A percentile compares a stretch with the other conserved stretches of the same genome.
These are phyloP conservation scores for Drosophila buzzatii DNA, from an alignment of 2,888 invertebrate species.

Conservation along the genomic window DNA sequence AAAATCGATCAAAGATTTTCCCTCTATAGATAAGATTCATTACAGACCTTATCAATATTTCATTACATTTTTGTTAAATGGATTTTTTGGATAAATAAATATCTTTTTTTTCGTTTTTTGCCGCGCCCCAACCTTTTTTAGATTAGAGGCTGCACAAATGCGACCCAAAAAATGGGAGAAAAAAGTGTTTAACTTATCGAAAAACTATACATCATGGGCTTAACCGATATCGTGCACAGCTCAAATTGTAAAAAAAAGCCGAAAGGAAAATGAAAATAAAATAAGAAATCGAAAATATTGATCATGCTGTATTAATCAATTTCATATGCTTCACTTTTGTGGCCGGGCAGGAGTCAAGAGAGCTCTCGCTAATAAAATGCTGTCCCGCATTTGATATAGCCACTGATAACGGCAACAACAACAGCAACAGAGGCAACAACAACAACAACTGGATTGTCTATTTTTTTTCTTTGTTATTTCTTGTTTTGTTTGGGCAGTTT, in stretches of 20 bases:
- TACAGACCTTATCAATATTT: slow-evolving; percentile 23
- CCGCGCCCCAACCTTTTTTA: slow-evolving; percentile 17
- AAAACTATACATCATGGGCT: slow-evolving; percentile 68
- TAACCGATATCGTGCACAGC: slow-evolving; percentile 61
- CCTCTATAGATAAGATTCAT: slow-evolving; percentile 40
- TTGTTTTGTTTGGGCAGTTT: slow-evolving; percentile 8
- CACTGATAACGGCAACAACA: slow-evolving; percentile 55
- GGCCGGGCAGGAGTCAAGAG: slow-evolving; percentile 6
- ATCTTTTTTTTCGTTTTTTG: slow-evolving; percentile 9
- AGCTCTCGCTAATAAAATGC: slow-evolving; percentile 56
- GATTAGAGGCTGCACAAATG: slow-evolving; percentile 34
- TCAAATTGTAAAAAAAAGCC: slow-evolving; percentile 24
- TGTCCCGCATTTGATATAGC: slow-evolving; percentile 69
- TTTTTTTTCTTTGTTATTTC: slow-evolving; percentile 7
- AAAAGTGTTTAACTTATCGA: slow-evolving; percentile 48
- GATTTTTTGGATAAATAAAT: slow-evolving; percentile 21
- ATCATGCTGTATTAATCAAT: slow-evolving; percentile 78
- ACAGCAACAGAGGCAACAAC: slow-evolving; percentile 15
- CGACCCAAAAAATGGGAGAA: background rate
- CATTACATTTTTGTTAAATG: slow-evolving; percentile 37
- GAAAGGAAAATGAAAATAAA: slow-evolving; percentile 26
- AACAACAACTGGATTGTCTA: slow-evolving; percentile 14
- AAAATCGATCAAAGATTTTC: slow-evolving; percentile 27
- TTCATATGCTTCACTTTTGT: slow-evolving; percentile 60
- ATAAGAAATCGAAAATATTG: slow-evolving; percentile 62